Base-by-base conservation (phyloP, 2,888 invertebrate species). In the Oligia latruncula region DNA sequence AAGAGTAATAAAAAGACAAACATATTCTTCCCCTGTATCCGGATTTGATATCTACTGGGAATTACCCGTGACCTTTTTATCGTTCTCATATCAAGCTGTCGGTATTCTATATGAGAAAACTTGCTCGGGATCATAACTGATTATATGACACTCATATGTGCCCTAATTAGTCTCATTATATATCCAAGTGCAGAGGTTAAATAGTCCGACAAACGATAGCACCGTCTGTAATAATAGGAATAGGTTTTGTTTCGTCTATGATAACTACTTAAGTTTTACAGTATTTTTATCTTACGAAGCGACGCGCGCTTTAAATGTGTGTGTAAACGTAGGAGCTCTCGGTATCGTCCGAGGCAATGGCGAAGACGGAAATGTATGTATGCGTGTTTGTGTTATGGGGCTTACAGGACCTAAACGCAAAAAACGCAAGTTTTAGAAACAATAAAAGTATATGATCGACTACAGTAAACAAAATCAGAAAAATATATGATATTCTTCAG, bases 111-210 rank as follows among this genome's bases (percentile, higher is more conserved):
- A 65, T 4, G 43, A 60, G 9, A 58, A 23, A 52, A 70, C 15
- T 35, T 60, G 23, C 17, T 62, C 65, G 35, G 4, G 52, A 72
- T 80, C 60, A 67, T 70, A 70, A 40, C 64, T 65, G 46, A 75
- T 52, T 66, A 58, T 64, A 67, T 35, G 76, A 23, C 46, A 71
- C 43, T 46, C 15, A 29, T 62, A 17, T 43, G 35, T 65, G 62
- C 71, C 60, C 43, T 80, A 77, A 87, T 87, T 78, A 72, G 67
- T 58, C 40, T 74, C 60, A 78, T 76, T 78, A 60, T 78, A 60
- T 66, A 58, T 64, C 40, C 20, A 55, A 85, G 76, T 64, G 78
- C 86, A 86, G 40, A 85, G 82, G 82, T 86, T 35, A 86, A 79
- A 60, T n/a, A 68, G 46, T 29, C 64, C 8, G 62, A n/a, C 66